phyloP scores from a whole-genome alignment of 2,888 invertebrate species.

The Drosophila peninsularis region DNA sequence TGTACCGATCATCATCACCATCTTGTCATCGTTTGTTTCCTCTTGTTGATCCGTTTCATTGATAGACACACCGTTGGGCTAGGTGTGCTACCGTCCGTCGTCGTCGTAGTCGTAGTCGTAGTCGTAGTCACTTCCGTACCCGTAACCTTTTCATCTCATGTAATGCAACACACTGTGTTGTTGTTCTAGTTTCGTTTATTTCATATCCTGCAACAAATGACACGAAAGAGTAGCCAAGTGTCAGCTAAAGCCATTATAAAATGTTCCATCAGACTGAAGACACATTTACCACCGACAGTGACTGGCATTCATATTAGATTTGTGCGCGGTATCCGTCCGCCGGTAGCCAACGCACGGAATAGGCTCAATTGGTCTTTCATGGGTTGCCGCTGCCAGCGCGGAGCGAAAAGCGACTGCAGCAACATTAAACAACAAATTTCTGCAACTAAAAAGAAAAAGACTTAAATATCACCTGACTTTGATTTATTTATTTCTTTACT shows the following conservation, averaged over 20 bases:
- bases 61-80: not conserved
- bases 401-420: constrained; percentile 16
- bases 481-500: too few relatives aligned
- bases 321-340: constrained; percentile 30
- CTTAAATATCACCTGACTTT: not conserved
- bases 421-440: constrained; percentile 4
- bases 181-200: not conserved
- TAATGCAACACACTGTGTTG: too few relatives aligned
- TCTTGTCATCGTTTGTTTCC: not conserved
- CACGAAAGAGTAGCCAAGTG: constrained; percentile 34
- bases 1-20: not conserved
- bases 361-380: constrained; percentile 11
- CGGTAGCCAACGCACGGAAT: constrained; percentile 19
- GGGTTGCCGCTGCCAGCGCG: too few relatives aligned
- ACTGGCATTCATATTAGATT: constrained; percentile 27
- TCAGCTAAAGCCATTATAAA: constrained; percentile 29
- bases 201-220: constrained; percentile 17
- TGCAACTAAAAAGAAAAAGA: not conserved
- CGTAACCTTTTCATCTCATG: not conserved
- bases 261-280: constrained; percentile 30
- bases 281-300: not conserved
- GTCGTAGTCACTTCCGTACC: not conserved
- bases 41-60: not conserved
- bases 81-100: not conserved
- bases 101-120: not conserved